Percentiles rank a stretch among this genome's conserved stretches.
Evolutionary conservation across 2,797 vertebrate genomes (phyloP).

Genomic region (Acipenser oxyrinchus): DNA sequence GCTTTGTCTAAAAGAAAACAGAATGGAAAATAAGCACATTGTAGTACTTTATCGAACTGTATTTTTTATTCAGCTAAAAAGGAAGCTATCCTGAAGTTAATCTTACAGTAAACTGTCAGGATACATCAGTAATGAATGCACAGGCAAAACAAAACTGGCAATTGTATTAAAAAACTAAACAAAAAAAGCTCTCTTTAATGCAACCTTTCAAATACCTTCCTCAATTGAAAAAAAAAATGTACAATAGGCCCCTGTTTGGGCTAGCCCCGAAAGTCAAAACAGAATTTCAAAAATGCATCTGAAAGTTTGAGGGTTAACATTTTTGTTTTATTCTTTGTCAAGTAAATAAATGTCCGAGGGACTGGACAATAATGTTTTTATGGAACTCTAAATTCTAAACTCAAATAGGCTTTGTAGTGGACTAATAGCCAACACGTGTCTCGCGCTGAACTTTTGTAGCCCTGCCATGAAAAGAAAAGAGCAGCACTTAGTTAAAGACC

Average conservation of each 20-base stretch:
- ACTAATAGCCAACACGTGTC: conserved; percentile 80
- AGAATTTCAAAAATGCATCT: conserved; percentile 70
- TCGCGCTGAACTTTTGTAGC: conserved; percentile 73
- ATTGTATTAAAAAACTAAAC: conserved; percentile 29
- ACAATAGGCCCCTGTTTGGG: conserved; percentile 10
- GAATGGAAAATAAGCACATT: too few species aligned
- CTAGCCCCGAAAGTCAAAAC: conserved; percentile 30
- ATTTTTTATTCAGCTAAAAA: conserved; percentile 3
- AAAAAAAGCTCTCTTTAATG: conserved; percentile 28
- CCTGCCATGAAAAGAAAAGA: conserved; percentile 55
- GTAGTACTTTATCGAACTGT: conserved; percentile 2
- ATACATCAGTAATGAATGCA: conserved; percentile 18
- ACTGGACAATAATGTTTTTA: conserved; percentile 92
- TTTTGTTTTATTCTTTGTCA: conserved; percentile 67
- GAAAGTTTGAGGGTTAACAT: conserved; percentile 61
- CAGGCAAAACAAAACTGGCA: conserved; percentile 40
- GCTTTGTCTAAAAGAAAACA: conserved; percentile 49
- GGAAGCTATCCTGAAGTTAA: conserved; percentile 1
- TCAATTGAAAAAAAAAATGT: conserved; percentile 21
- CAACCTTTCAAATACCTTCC: conserved; percentile 42
- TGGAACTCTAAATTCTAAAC: conserved; percentile 79
- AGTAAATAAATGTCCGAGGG: conserved; percentile 75
- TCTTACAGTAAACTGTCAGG: too few species aligned
- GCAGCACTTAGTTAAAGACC: conserved; percentile 45
- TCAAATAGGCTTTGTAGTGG: conserved; percentile 79